Base-by-base conservation (phyloP, 1,140 invertebrate genomes). In the Wasmannia auropunctata region DNA sequence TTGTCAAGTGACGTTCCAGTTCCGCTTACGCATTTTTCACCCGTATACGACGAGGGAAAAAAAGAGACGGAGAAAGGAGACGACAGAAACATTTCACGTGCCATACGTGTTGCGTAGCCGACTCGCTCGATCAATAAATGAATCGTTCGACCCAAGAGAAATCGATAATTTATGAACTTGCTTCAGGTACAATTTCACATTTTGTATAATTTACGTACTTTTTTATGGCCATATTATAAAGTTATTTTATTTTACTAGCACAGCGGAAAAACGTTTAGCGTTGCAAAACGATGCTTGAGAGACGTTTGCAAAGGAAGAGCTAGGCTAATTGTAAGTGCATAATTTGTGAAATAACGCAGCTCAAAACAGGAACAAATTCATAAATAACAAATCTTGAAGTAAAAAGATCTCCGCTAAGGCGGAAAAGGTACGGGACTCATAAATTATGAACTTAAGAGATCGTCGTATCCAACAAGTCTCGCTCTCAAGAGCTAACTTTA, bases 81-180 rank as follows among this genome's bases (percentile, higher is more conserved):
- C 46, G 87, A 69, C 75, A 85, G 58, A 85, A 81, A 76, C 51
- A 25, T 40, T 76, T 31, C 58, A 87, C 85, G 69, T 85, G 88
- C 75, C 86, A 76, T 85, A 87, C 69, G 56, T 43, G 54, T 69
- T 85, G 87, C 69, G 86, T 65, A 83, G 85, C n/a, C 86, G 75
- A 81, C 69, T 37, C 62, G 56, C 67, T 89, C 67, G 46, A 62
- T 77, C 79, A 85, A 80, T 90, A 65, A 79, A 25, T 54, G 11
- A 70, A 43, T 43, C 31, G 5, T 40, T 70, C 77, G 31, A 34
- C 19, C 1, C 11, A 46, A 37, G 43, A 34, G 28, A 31, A 67
- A 49, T 40, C 16, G 4, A 28, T 51, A 40, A 46, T 63, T 77
- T 16, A 51, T 37, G 25, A 67, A 28, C 10, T 51, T 8, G 31